These are phyloP conservation scores for Drosophila birchii DNA, from an alignment of 2,888 invertebrate species.

Conservation along the genomic window DNA sequence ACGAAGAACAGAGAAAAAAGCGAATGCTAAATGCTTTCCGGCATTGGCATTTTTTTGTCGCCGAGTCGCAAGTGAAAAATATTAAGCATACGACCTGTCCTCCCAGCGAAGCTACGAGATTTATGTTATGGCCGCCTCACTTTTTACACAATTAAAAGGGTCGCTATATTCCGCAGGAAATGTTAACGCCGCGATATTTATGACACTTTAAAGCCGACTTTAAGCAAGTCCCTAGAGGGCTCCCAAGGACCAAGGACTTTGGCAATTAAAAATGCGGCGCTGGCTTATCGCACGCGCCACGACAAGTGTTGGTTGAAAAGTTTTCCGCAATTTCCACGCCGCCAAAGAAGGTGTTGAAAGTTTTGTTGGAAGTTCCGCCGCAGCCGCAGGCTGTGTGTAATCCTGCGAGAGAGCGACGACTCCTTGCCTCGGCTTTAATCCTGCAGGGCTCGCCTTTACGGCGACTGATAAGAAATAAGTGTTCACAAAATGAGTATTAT, in stretches of 20 bases:
- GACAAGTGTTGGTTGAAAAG: conserved; percentile 63
- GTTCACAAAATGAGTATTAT: conserved; percentile 65
- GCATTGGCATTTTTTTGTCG: conserved; percentile 70
- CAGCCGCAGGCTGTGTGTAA: conserved; percentile 38
- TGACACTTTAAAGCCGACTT: conserved; percentile 68
- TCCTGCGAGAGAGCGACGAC: conserved; percentile 19
- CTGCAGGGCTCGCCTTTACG: conserved; percentile 61
- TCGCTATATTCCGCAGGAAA: conserved; percentile 48
- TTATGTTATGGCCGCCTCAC: conserved; percentile 39
- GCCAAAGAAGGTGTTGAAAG: conserved; percentile 48
- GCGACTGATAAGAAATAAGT: conserved; percentile 73
- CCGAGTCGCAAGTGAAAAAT: conserved; percentile 47
- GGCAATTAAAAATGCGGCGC: conserved; percentile 75
- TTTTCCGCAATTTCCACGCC: conserved; percentile 57
- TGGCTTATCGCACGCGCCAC: conserved; percentile 76
- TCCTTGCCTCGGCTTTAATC: conserved; percentile 62
- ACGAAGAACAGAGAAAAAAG: conserved; percentile 46
- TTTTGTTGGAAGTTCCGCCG: conserved; percentile 45
- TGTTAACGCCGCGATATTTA: conserved; percentile 61
- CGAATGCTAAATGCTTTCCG: conserved; percentile 76
- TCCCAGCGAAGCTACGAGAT: conserved; percentile 32
- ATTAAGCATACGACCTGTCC: conserved; percentile 72
- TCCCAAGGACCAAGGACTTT: conserved; percentile 35
- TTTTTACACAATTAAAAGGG: conserved; percentile 59
- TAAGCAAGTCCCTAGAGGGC: conserved; percentile 11